These are phyloP conservation scores for Antheraea mylitta DNA, from an alignment of 1,140 invertebrate genomes.

Conservation along the genomic window DNA sequence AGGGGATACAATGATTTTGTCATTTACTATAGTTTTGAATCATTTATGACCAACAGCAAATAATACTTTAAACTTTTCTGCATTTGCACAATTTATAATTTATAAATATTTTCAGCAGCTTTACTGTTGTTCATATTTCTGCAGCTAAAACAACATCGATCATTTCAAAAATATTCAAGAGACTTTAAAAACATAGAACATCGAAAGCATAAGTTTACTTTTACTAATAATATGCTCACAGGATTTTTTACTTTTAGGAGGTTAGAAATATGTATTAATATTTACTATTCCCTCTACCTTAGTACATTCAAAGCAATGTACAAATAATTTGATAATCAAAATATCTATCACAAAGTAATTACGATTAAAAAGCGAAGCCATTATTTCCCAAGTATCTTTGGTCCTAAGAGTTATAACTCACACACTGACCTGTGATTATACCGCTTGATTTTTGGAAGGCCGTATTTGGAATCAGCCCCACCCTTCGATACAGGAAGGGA, in stretches of 20 bases:
- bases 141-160: background rate
- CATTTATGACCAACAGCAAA: background rate
- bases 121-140: background rate
- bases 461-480: conserved; percentile 98
- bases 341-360: no score
- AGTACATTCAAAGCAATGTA: background rate
- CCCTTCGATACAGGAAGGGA: conserved; percentile 98
- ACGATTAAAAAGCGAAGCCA: background rate
- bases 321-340: no score
- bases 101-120: background rate
- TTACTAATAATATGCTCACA: background rate
- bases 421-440: conserved; percentile 94
- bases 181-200: background rate
- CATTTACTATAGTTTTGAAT: background rate
- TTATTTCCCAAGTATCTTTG: no score
- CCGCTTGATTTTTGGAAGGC: conserved; percentile 94
- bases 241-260: background rate
- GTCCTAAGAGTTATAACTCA: background rate
- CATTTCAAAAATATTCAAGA: background rate
- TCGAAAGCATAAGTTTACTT: background rate
- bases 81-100: background rate
- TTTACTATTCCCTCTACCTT: background rate
- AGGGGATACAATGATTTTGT: background rate
- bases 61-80: background rate
- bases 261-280: background rate